A percentile compares a stretch with the other conserved stretches of the same genome.
Conservation (phyloP, 2,113 vertebrate species). For the Euleptes europaea region DNA sequence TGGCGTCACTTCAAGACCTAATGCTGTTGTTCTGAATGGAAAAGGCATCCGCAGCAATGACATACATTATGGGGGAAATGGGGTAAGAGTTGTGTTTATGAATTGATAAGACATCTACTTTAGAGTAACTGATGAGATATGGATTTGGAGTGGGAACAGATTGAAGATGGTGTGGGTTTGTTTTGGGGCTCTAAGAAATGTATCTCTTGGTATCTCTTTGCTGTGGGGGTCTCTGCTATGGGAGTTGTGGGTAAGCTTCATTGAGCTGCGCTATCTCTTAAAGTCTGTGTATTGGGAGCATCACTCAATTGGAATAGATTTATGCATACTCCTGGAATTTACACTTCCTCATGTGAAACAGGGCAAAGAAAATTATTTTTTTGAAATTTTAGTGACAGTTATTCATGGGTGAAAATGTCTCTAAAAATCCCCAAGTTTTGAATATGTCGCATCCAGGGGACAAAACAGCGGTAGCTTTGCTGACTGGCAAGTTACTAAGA, state of each 20-base stretch:
- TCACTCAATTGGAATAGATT: background rate
- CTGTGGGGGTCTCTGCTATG: background rate
- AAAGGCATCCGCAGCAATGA: conserved; percentile 3
- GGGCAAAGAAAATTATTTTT: background rate
- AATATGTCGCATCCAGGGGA: too few species aligned
- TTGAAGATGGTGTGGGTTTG: background rate
- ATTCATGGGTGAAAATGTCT: too few species aligned
- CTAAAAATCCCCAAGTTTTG: too few species aligned
- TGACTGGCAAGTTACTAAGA: too few species aligned
- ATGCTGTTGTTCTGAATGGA: conserved; percentile 48
- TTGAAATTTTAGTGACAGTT: background rate
- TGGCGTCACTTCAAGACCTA: conserved; percentile 56
- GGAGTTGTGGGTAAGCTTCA: background rate
- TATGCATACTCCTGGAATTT: background rate
- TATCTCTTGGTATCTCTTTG: background rate
- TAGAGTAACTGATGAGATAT: background rate
- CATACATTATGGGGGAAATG: conserved; percentile 25
- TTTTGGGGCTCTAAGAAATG: background rate
- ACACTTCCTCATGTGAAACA: background rate
- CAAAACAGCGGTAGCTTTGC: too few species aligned
- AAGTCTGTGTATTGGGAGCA: background rate
- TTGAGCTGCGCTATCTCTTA: background rate
- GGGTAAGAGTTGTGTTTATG: conserved; percentile 43
- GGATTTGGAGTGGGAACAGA: background rate
- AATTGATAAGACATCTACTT: background rate